These are phyloP conservation scores for Tenthredo notha DNA, from an alignment of 2,888 invertebrate species.

Conservation along the genomic window DNA sequence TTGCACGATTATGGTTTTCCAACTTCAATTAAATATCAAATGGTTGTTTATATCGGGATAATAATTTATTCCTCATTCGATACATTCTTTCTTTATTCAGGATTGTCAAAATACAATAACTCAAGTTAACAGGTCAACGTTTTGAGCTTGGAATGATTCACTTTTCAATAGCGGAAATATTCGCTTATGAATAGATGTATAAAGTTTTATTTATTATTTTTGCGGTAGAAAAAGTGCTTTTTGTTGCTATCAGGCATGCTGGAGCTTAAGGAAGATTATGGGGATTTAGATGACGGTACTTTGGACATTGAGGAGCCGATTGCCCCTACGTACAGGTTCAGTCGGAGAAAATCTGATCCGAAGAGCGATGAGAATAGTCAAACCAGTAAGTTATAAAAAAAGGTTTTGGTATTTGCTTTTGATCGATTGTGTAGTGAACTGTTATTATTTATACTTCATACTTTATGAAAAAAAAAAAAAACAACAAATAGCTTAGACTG, in stretches of 20 bases:
- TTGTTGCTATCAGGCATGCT: conserved; percentile 63
- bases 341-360: conserved; percentile 72
- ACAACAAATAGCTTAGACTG: not conserved
- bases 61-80: too few relatives aligned
- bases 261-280: conserved; percentile 71
- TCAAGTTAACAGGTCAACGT: not conserved
- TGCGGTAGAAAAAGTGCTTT: conserved; percentile 39
- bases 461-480: not conserved
- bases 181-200: not conserved
- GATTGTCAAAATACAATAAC: not conserved
- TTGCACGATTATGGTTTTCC: too few relatives aligned
- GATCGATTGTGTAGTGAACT: conserved; percentile 30
- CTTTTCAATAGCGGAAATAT: not conserved
- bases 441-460: not conserved
- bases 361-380: conserved; percentile 74
- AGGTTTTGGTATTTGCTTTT: conserved; percentile 12
- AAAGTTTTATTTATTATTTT: conserved; percentile 33
- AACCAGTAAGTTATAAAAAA: conserved; percentile 69
- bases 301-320: conserved; percentile 73
- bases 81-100: too few relatives aligned
- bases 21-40: too few relatives aligned
- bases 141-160: not conserved
- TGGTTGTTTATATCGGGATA: too few relatives aligned
- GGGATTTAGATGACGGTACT: conserved; percentile 73
- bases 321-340: conserved; percentile 72